Evolutionary conservation across 1,140 invertebrate genomes (phyloP), one percentile per base, ranked within the genome.

Genomic region (Hylaeus volcanicus): DNA sequence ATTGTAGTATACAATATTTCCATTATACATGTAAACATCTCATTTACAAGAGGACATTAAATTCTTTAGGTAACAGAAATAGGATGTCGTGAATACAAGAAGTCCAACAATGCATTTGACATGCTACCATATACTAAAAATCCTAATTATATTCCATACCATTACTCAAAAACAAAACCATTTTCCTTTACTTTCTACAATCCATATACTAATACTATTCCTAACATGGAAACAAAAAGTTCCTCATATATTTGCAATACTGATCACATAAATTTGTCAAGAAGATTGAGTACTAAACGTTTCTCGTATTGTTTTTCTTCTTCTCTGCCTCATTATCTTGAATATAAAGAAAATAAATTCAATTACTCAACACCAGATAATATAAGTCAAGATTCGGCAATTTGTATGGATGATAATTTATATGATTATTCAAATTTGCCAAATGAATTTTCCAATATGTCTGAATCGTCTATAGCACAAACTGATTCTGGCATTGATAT

Each of bases 1-100:
- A 51, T 68, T 66, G 12, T 26, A 83, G 48, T 71, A 15, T 65
- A 69, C 60, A 77, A 75, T 48, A 61, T 43, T 26, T 58, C 58
- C 12, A 66, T 71, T 2, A 14, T 11, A 51, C 9, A 43, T n/a
- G 41, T 9, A 43, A 48, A 45, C n/a, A 71, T 55, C 73, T 66
- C 39, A 66, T 81, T 14, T 39, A 61, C n/a, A 79, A 72, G 55
- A 15, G 39, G 48, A 48, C 68, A 83, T 68, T 76, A 77, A 71
- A 74, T 87, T 83, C 74, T 86, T 60, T 73, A 92, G 92, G 91
- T 92, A 74, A 83, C 87, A 60, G 88, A 90, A 66, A 78, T 89
- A 79, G 85, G 86, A 74, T 89, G 87, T 81, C 82, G 79, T 75
- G 83, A 77, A 71, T 88, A 83, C 86, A 88, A 86, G 85, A 91